Conservation (phyloP, 2,797 vertebrate species). For the Yasuhikotakia modesta region DNA sequence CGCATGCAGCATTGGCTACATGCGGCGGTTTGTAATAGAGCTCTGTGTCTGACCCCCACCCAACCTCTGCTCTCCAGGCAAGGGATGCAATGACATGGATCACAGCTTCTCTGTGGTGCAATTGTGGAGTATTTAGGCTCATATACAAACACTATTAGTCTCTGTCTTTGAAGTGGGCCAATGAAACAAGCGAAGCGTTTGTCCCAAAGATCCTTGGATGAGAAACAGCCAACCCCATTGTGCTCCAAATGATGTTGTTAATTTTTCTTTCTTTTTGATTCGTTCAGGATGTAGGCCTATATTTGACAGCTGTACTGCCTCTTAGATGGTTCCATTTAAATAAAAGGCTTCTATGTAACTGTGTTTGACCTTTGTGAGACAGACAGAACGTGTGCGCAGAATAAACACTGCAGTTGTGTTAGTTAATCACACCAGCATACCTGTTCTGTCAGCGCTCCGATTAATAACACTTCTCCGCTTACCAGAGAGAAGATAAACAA, state of each 20-base stretch:
- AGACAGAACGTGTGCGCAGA: constrained; percentile 27
- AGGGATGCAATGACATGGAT: constrained; percentile 41
- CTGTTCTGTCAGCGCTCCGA: constrained; percentile 26
- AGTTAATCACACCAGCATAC: constrained; percentile 39
- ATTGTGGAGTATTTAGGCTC: constrained; percentile 35
- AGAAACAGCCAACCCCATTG: not conserved
- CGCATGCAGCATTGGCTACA: constrained; percentile 42
- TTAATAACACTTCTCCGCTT: constrained; percentile 9
- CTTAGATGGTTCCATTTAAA: constrained; percentile 1
- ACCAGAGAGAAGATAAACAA: constrained; percentile 20
- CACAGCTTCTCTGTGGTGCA: constrained; percentile 34
- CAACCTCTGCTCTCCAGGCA: constrained; percentile 26
- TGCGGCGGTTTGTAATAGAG: constrained; percentile 34
- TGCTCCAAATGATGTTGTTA: not conserved
- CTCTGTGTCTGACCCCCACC: not conserved
- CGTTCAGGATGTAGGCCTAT: not conserved
- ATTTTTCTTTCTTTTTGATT: not conserved
- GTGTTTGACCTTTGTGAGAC: constrained; percentile 23
- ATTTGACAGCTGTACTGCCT: not conserved
- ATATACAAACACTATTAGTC: constrained; percentile 36
- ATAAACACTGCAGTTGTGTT: constrained; percentile 34
- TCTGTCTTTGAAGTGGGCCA: constrained; percentile 35
- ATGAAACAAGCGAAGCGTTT: not conserved
- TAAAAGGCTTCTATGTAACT: constrained; percentile 8
- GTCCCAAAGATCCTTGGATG: not conserved